These are phyloP conservation scores for Rhagologus leucostigma DNA, from an alignment of 2,113 vertebrate genomes.

Conservation along the genomic window DNA sequence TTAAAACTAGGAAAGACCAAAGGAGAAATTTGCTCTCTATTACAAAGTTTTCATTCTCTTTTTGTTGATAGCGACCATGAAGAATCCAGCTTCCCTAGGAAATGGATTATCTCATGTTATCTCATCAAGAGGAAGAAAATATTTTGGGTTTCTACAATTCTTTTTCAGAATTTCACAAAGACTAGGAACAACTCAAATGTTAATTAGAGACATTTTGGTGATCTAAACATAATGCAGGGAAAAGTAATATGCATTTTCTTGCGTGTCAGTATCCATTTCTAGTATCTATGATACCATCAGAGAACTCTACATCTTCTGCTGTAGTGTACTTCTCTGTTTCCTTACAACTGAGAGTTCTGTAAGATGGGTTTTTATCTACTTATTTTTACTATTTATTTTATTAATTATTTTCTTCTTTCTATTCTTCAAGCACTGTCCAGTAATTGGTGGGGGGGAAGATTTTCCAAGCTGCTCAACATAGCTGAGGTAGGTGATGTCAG, in stretches of 20 bases:
- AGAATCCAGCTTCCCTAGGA: neutral
- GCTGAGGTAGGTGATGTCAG: neutral
- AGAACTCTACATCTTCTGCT: neutral
- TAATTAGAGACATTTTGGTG: neutral
- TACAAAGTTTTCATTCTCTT: neutral
- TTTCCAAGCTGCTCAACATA: neutral
- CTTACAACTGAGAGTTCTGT: neutral
- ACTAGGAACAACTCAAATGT: neutral
- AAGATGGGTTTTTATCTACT: neutral
- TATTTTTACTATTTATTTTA: neutral
- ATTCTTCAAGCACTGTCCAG: neutral
- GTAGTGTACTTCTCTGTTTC: neutral
- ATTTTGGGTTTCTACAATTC: neutral
- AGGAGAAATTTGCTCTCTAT: neutral
- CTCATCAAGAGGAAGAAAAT: neutral
- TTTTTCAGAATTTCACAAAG: neutral
- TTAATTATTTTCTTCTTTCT: neutral
- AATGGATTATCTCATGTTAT: neutral
- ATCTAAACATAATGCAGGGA: neutral
- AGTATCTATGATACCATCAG: neutral
- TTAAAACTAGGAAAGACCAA: neutral
- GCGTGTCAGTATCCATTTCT: neutral
- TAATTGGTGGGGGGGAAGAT: fast-evolving
- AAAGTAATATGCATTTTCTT: neutral
- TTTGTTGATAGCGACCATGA: neutral